Base-by-base conservation (phyloP, 2,797 vertebrate genomes). In the Arrhamphus sclerolepis region DNA sequence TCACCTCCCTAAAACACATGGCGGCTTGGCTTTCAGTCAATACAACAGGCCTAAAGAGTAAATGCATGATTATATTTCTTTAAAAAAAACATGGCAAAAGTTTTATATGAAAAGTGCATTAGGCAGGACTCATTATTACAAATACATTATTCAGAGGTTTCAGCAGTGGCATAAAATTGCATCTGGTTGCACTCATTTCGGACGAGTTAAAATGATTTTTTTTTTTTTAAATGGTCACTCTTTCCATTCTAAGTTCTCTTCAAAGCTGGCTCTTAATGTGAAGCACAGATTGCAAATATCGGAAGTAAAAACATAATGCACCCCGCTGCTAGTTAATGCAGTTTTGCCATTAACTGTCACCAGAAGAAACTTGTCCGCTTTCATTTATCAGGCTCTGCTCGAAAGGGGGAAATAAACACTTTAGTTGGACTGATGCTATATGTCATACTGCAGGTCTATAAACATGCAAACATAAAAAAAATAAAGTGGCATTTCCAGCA, bases 391-490 rank as follows among this genome's bases (percentile, higher is more conserved):
- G 4, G 29, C 44, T 39, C 7, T 31, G 41, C 56, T 53, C 38
- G 17, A 54, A 55, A n/a, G 68, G 55, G 61, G 47, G 28, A 78
- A 72, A 55, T 24, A 47, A 62, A 66, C 20, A 41, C 8, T 20
- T 31, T 7, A 46, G 9, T 7, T 22, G 1, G 68, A 71, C 57
- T 29, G 38, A 66, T 55, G 41, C 29, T 17, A 44, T 17, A 44
- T 57, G 1, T 22, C 20, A 26, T 17, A n/a, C 51, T 46, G n/a
- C 7, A 24, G 38, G 28, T 46, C 21, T 19, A 7, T 18, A 52
- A 74, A 74, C 43, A 68, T 7, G 46, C 46, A 66, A 40, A 34
- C 44, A 31, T 44, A 49, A 26, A 54, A 54, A 61, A 72, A 66
- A 69, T 29, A 65, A 78, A 62, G 40, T 50, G 49, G 3, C 48